Conservation (phyloP, 2,113 vertebrate genomes). For the Cathartes aura region DNA sequence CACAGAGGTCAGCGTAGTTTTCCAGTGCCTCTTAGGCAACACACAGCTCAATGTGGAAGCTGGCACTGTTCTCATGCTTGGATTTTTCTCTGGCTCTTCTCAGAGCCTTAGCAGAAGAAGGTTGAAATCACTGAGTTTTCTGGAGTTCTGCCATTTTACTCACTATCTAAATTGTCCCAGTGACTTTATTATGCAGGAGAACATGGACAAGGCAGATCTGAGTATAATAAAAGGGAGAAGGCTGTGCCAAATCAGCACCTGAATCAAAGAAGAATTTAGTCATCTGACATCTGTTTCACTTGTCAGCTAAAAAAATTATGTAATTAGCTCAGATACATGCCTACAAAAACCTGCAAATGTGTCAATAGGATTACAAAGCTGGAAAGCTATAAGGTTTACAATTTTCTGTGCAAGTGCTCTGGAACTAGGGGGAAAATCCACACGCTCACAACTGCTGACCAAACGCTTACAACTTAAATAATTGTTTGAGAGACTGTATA, state of each 20-base stretch:
- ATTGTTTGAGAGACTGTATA: not conserved
- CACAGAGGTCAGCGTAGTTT: not conserved
- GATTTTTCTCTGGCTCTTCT: not conserved
- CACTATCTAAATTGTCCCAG: not conserved
- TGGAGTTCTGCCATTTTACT: constrained; percentile 24
- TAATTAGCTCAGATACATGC: not conserved
- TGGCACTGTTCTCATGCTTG: not conserved
- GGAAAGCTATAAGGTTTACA: not conserved
- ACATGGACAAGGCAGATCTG: not conserved
- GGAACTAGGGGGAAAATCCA: not conserved
- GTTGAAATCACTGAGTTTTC: not conserved
- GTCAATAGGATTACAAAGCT: not conserved
- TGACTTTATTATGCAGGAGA: not conserved
- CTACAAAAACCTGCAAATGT: not conserved
- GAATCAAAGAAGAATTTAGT: constrained; percentile 11
- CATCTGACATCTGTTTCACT: not conserved
- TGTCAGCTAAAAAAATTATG: not conserved
- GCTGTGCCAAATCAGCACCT: not conserved
- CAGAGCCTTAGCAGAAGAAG: not conserved
- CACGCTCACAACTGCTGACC: not conserved
- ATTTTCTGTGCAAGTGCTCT: not conserved
- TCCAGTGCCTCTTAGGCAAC: not conserved
- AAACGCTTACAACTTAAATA: not conserved
- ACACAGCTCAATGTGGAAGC: not conserved
- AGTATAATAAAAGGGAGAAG: not conserved